Evolutionary conservation across 2,888 invertebrate genomes (phyloP), one percentile per base, ranked within the genome.

Genomic region (Phortica okadai): DNA sequence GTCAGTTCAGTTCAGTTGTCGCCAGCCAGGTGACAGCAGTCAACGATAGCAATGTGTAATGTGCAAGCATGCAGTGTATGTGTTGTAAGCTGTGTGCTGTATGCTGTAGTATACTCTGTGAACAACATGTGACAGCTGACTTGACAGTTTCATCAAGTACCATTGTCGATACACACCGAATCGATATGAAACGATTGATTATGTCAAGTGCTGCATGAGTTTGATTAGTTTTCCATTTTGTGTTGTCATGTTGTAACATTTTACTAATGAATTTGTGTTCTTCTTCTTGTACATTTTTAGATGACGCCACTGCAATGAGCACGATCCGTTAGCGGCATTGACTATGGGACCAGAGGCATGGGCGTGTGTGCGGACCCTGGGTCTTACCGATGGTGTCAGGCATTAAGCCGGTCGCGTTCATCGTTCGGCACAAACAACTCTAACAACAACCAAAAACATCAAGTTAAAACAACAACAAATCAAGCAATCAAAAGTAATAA

Each of bases 281-380:
- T 59, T 59, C 66, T n/a, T 41, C 77, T 75, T 73, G 76, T 77
- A 78, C 64, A 33, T 0, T 16, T 92, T 92, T 88, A 93, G 93
- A 93, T 93, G 92, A 93, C 92, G 92, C 92, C 92, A 94, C 94
- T 94, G 93, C 93, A 93, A 94, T 93, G 94, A 95, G 94, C 93
- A 95, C 94, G 95, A 95, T 94, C 94, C 94, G 94, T 95, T 94
- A 94, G 94, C 93, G 94, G 93, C 93, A 92, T 92, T 93, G 93
- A 94, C 93, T 94, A 96, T 96, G 96, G 96, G 95, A 96, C 94
- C 94, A 95, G 95, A 96, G 96, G 96, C 94, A 96, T 96, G 96
- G 96, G 95, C 95, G 95, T 95, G 95, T 95, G 95, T 94, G 95
- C 95, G 95, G 95, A 95, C 95, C 95, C 94, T 94, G 92, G 93